phyloP scores from a whole-genome alignment of 2,797 vertebrate species.

The Melopsittacus undulatus region DNA sequence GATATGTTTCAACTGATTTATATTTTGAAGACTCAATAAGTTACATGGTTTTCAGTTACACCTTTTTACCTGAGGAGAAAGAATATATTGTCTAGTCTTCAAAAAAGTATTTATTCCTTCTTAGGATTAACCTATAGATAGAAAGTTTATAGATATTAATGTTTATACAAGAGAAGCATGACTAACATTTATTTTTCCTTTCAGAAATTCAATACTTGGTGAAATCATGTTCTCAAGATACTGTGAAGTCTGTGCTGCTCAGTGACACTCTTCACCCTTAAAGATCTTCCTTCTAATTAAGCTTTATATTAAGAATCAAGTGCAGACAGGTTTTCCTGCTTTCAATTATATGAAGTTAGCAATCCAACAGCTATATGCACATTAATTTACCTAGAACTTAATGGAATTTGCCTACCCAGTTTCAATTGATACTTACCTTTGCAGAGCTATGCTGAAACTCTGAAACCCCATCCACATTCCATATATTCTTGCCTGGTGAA shows the following conservation, averaged over 20 bases:
- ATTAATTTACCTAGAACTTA: conserved; percentile 56
- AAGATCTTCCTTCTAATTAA: conserved; percentile 65
- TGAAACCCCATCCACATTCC: conserved; percentile 61
- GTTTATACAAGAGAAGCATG: background rate
- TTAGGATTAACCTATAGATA: background rate
- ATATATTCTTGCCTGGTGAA: conserved; percentile 56
- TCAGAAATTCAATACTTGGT: background rate
- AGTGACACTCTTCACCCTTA: conserved; percentile 15
- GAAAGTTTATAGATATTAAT: background rate
- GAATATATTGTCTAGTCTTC: background rate
- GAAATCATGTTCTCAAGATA: conserved; percentile 3
- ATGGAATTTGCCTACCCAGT: conserved; percentile 19
- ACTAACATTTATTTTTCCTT: background rate
- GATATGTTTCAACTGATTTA: background rate
- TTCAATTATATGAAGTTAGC: conserved; percentile 55
- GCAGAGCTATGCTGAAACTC: conserved; percentile 15
- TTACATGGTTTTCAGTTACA: background rate
- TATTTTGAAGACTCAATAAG: background rate
- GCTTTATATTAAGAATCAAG: conserved; percentile 39
- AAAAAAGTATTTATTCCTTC: background rate
- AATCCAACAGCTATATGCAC: conserved; percentile 23
- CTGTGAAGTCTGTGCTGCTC: conserved; percentile 34
- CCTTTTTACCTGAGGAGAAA: background rate
- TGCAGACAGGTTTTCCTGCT: conserved; percentile 57
- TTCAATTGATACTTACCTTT: conserved; percentile 4